Base-by-base conservation (phyloP, 2,113 vertebrate genomes). In the Coptodon rendalli region DNA sequence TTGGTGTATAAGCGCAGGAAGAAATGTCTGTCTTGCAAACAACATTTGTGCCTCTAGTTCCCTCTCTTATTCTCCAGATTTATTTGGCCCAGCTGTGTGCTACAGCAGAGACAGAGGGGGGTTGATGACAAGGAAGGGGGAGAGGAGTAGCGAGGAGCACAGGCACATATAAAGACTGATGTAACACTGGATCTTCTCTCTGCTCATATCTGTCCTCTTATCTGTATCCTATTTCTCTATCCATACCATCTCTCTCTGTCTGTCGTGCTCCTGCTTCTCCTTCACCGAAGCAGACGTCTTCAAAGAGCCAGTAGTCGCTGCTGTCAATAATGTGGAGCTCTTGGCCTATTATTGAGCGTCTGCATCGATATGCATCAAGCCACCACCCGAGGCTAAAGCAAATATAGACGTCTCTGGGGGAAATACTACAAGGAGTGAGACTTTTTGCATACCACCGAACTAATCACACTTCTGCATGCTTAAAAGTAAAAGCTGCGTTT, bases 341-440 rank as follows among this genome's bases (percentile, higher is more conserved):
- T 73, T 16, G 24, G 90, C 57, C 83, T 43, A 19, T 91, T 93
- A 93, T 93, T 53, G 93, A 95, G 85, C 66, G 85, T 88, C 91
- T 40, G 87, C 90, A 76, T 90, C 93, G 59, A 93, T 95, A 93
- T 54, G 80, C 86, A 92, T 95, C 92, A 88, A 88, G 81, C 78
- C 59, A 19, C 87, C 79, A 53, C 89, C 92, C 6, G 27, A 82
- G 90, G 91, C 90, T 71, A 73, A 84, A 89, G 88, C 87, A 90
- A 88, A 94, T 88, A 88, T 79, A 93, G 90, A 89, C 12, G 68
- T 87, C 80, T 52, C 53, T 7, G 7, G 59, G 81, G 76, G 34
- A 71, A 76, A 90, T 63, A 87, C 86, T 83, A 87, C 80, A 59
- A 78, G 78, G 31, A 82, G 57, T 5, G 45, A 24, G 40, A 52